Percentiles rank a stretch among this genome's conserved stretches.
Conservation (phyloP, 2,797 vertebrate genomes). For the Malacoctenus gilli region DNA sequence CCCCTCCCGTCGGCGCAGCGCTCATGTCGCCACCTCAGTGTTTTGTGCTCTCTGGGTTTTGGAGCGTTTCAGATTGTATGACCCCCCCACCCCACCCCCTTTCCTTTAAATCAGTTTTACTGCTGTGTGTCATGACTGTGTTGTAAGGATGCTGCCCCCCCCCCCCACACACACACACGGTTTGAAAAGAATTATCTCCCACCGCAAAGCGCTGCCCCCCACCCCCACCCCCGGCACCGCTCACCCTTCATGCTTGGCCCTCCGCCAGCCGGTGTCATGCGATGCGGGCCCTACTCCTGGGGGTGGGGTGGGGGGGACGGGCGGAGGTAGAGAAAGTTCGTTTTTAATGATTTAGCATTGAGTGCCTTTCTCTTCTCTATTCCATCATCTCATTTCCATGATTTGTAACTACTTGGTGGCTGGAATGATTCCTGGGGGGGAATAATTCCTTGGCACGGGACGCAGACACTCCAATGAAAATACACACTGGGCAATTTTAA, state of each 20-base stretch:
- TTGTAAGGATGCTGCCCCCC: constrained; percentile 47
- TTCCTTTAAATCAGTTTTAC: constrained; percentile 57
- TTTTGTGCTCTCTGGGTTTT: constrained; percentile 24
- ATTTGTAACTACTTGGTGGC: constrained; percentile 78
- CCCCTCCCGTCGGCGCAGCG: constrained; percentile 4
- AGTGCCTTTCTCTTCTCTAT: constrained; percentile 73
- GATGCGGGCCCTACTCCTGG: constrained; percentile 46
- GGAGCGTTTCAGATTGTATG: constrained; percentile 41
- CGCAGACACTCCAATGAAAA: constrained; percentile 68
- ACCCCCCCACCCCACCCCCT: no score
- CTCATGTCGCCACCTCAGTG: constrained; percentile 28
- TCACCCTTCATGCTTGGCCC: constrained; percentile 48
- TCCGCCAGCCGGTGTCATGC: constrained; percentile 50
- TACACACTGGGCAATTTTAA: constrained; percentile 75
- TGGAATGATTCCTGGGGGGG: constrained; percentile 69
- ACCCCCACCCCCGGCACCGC: constrained; percentile 3
- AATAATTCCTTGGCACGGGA: constrained; percentile 73
- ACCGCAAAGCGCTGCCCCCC: constrained; percentile 29
- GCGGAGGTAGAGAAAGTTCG: constrained; percentile 69
- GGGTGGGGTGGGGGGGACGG: no score
- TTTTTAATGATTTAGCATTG: constrained; percentile 77
- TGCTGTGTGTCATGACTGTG: constrained; percentile 29
- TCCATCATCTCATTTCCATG: constrained; percentile 80
- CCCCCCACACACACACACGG: no score
- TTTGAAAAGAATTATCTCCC: constrained; percentile 56